Evolutionary conservation across 2,113 vertebrate species (phyloP).

Genomic region (Xyrauchen texanus): DNA sequence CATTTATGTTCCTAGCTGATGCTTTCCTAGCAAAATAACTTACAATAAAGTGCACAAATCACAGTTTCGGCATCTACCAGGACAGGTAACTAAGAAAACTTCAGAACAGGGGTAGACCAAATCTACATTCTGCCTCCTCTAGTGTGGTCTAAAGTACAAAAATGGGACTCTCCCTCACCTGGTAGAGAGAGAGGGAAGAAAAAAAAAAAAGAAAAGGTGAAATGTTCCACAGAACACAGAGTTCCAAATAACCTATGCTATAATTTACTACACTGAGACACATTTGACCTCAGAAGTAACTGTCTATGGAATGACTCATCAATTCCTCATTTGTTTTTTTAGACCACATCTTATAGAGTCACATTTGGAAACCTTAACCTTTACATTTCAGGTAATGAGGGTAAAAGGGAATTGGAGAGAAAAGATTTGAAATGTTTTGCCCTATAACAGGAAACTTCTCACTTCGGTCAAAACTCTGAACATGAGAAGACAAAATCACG

Average conservation of each 20-base stretch:
- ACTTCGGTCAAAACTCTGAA: constrained; percentile 12
- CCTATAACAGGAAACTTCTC: background rate
- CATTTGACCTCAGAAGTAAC: constrained; percentile 15
- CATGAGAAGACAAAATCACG: background rate
- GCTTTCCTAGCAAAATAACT: background rate
- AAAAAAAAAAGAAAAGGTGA: constrained; percentile 11
- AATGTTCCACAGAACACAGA: constrained; percentile 41
- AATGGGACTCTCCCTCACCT: constrained; percentile 40
- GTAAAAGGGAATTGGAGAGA: background rate
- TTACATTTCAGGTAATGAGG: constrained; percentile 27
- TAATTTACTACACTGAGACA: constrained; percentile 13
- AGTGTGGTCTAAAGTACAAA: background rate
- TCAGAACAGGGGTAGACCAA: constrained; percentile 27
- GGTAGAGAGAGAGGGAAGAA: no score
- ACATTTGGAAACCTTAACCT: constrained; percentile 25
- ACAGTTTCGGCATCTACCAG: background rate
- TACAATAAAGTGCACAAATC: background rate
- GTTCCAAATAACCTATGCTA: constrained; percentile 1
- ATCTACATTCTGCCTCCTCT: background rate
- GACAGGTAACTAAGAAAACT: background rate
- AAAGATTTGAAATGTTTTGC: background rate
- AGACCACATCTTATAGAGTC: background rate
- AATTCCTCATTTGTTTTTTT: constrained; percentile 14
- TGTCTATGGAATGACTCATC: constrained; percentile 44
- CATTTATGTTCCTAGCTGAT: constrained; percentile 9